Percentiles rank a stretch among this genome's conserved stretches.
phyloP scores from a whole-genome alignment of 2,113 vertebrate genomes.

The Gobiocypris rarus region DNA sequence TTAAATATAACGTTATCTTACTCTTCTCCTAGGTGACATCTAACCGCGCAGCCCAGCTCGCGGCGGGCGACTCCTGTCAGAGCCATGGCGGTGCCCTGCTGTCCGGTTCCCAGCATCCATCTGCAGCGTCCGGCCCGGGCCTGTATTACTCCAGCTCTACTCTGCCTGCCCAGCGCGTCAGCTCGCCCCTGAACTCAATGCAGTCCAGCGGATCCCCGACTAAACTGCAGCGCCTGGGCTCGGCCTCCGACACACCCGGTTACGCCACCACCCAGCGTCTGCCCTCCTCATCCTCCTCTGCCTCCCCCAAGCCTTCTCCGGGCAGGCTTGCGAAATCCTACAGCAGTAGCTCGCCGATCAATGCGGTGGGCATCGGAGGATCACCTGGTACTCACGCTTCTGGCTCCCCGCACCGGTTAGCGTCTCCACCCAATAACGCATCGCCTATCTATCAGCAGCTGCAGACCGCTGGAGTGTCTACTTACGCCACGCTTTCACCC shows the following conservation, averaged over 20 bases:
- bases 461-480: conserved; percentile 90
- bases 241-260: conserved; percentile 82
- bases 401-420: conserved; percentile 86
- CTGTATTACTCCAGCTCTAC: conserved; percentile 95
- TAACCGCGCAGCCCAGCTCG: conserved; percentile 82
- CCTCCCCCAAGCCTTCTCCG: conserved; percentile 92
- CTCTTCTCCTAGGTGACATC: conserved; percentile 78
- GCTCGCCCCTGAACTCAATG: conserved; percentile 85
- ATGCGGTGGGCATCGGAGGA: conserved; percentile 81
- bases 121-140: conserved; percentile 66
- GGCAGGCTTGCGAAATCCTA: conserved; percentile 94
- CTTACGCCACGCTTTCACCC: conserved; percentile 95
- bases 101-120: conserved; percentile 75
- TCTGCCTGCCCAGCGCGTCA: conserved; percentile 89
- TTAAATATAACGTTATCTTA: neutral
- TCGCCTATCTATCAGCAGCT: conserved; percentile 85
- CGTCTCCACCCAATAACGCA: conserved; percentile 85
- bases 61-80: conserved; percentile 75
- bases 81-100: conserved; percentile 83
- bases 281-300: conserved; percentile 81
- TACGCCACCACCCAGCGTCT: conserved; percentile 86
- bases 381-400: conserved; percentile 76
- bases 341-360: conserved; percentile 91
- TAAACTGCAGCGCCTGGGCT: conserved; percentile 90
- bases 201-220: conserved; percentile 84